Evolutionary conservation across 2,888 invertebrate genomes (phyloP).

Genomic region (Tinea semifulvella): DNA sequence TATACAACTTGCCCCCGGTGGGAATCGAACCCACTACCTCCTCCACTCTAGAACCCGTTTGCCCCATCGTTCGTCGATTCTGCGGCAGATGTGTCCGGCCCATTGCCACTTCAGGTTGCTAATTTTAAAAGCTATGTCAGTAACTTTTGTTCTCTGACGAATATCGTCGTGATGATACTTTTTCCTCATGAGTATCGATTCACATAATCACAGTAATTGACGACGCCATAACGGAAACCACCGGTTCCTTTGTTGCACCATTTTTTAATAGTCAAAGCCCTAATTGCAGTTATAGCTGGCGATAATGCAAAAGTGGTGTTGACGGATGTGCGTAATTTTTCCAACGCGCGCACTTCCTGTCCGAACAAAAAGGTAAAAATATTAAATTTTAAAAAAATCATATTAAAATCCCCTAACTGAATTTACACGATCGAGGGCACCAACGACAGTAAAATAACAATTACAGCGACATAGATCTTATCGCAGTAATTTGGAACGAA

Average conservation of each 20-base stretch:
- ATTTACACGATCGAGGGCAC: constrained; percentile 57
- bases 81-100: too few relatives aligned
- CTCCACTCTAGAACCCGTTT: too few relatives aligned
- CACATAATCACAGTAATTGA: constrained; percentile 4
- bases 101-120: too few relatives aligned
- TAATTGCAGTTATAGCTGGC: constrained; percentile 49
- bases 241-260: constrained; percentile 30
- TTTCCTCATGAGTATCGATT: too few relatives aligned
- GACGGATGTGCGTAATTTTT: constrained; percentile 59
- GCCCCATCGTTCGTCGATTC: too few relatives aligned
- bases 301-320: constrained; percentile 38
- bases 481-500: constrained; percentile 55
- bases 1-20: too few relatives aligned
- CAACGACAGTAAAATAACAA: constrained; percentile 62
- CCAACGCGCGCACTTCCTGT: constrained; percentile 58
- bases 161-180: too few relatives aligned
- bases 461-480: constrained; percentile 59
- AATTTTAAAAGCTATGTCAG: too few relatives aligned
- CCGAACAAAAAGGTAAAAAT: constrained; percentile 30
- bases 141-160: too few relatives aligned
- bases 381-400: constrained; percentile 54
- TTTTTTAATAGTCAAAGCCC: constrained; percentile 26
- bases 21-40: too few relatives aligned
- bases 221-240: constrained; percentile 18
- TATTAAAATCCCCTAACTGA: constrained; percentile 57